Base-by-base conservation (phyloP, 2,888 invertebrate species). In the Invenusta paracnida region DNA sequence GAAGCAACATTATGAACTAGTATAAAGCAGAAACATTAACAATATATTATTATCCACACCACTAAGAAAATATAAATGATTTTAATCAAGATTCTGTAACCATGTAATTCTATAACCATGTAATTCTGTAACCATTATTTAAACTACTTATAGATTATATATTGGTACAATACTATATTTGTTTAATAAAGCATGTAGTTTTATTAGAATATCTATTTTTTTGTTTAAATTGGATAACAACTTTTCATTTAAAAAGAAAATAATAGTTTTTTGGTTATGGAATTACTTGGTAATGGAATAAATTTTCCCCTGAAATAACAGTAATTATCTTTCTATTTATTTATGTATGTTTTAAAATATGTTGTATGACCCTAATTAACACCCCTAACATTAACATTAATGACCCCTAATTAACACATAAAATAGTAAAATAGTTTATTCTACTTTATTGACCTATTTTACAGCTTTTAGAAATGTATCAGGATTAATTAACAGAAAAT, bases 381-480 rank as follows among this genome's bases (percentile, higher is more conserved):
- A n/a, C n/a, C n/a, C n/a, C n/a, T n/a, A n/a, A n/a, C n/a, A n/a
- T n/a, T n/a, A n/a, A n/a, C n/a, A n/a, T n/a, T n/a, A n/a, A n/a
- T n/a, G n/a, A n/a, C n/a, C n/a, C n/a, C n/a, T n/a, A n/a, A n/a
- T 48, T 17, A 48, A 48, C 11, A 48, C 48, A 48, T 48, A 48
- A 5, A 48, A 73, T 5, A 73, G 25, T 23, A 5, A n/a, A 23
- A 73, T 73, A 73, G 17, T 73, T 73, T 73, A n/a, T 73, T 73
- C 23, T 73, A 73, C 73, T 73, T 73, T 73, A 73, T 73, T 73
- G 17, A 73, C 73, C 73, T 73, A 73, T 23, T 73, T 73, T 73
- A 73, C 73, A 73, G 27, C 73, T 73, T 5, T 23, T 73, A 73
- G 73, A 73, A 73, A 5, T 73, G 11, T 73, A 73, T 73, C 73